Evolutionary conservation across 30 jellyfish, hydroid and myxozoan genomes (phyloP).

Genomic region (Catostylus mosaicus): DNA sequence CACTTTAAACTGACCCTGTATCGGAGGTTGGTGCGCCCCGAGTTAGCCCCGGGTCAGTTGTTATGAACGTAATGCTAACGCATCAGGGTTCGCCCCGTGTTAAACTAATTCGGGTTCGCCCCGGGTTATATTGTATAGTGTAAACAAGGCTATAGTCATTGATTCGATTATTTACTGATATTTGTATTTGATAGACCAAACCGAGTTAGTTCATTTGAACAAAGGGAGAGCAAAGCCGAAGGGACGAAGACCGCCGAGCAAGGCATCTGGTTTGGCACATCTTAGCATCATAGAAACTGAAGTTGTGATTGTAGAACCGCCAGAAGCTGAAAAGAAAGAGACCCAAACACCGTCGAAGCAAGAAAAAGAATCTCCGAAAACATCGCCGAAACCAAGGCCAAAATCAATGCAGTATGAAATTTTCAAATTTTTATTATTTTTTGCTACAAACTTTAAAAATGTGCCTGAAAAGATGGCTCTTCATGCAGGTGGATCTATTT

Average conservation of each 20-base stretch:
- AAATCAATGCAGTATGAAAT: slow-evolving; percentile 61
- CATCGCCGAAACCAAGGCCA: slow-evolving; percentile 66
- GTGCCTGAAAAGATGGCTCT: too few species aligned
- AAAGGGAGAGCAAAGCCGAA: slow-evolving; percentile 78
- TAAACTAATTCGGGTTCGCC: too few species aligned
- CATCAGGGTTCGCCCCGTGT: too few species aligned
- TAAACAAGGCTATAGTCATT: too few species aligned
- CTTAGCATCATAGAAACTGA: slow-evolving; percentile 10
- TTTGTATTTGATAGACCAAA: slow-evolving; percentile 5
- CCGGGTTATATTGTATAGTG: too few species aligned
- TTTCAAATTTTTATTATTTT: background rate
- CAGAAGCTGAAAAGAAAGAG: background rate
- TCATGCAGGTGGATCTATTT: too few species aligned
- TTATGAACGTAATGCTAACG: too few species aligned
- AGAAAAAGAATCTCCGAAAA: background rate
- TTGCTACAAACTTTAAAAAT: too few species aligned
- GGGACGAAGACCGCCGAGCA: slow-evolving; percentile 92
- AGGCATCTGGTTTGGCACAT: slow-evolving; percentile 86
- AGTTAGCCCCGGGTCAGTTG: too few species aligned
- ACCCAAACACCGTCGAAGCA: background rate
- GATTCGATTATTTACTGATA: too few species aligned
- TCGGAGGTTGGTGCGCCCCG: too few species aligned
- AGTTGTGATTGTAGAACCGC: slow-evolving; percentile 1
- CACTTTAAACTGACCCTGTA: too few species aligned
- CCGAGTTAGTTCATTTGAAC: slow-evolving; percentile 40